Evolutionary conservation across 2,797 vertebrate species (phyloP), one percentile per base, ranked within the genome.

Genomic region (Linurgus olivaceus): DNA sequence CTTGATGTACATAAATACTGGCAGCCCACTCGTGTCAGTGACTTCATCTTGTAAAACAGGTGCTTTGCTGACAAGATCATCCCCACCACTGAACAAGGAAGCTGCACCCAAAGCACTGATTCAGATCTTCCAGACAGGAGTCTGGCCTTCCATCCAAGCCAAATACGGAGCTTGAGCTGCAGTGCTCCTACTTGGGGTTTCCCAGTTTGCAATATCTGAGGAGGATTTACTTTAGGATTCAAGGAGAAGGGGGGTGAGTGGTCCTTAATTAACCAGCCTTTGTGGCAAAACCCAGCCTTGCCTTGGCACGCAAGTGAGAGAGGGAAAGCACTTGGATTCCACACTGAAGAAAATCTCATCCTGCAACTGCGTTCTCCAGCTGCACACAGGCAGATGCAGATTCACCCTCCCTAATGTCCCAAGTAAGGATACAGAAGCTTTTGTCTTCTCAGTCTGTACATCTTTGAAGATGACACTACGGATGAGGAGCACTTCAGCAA

Each of bases 41-140:
- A 94, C 67, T 93, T 93, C 51, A 88, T 52, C 87, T 77, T 61
- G 42, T 70, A 92, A 72, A 86, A 74, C 70, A 82, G 82, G 82
- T 62, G 80, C 79, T 92, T 29, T 91, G 95, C 72, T 95, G 96
- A 97, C 88, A 96, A 88, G 95, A 96, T 83, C 87, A 95, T 93
- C 93, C 63, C 88, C 80, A 85, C 37, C 91, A 93, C 77, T 90
- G 80, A 96, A 96, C 7, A 92, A 96, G 97, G 97, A 97, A 97
- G 94, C 88, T 97, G 97, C 94, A 93, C 96, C 96, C 97, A 97
- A 96, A 93, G 95, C 66, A 68, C 70, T 65, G 14, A 84, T 52
- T 94, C 93, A 96, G 63, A 92, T 28, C 24, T 78, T 81, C 86
- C 83, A 96, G 91, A 95, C 92, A 92, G 84, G 91, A 96, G 75